These are phyloP conservation scores for Cotesia typhae DNA, from an alignment of 1,140 invertebrate species.

Conservation along the genomic window DNA sequence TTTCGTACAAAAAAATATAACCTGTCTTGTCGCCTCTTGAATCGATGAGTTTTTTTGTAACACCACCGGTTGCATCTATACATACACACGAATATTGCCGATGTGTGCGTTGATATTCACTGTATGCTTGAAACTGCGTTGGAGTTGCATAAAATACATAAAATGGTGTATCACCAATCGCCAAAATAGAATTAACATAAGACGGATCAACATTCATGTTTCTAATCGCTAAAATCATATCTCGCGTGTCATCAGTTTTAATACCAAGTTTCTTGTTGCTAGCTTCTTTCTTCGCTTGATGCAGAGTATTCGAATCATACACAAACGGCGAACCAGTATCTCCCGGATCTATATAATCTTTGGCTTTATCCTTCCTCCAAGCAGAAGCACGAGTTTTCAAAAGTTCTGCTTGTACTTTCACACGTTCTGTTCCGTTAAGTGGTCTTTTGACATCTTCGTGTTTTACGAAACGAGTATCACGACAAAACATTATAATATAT, in stretches of 20 bases:
- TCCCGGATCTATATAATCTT: neutral
- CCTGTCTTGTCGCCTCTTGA: too few relatives aligned
- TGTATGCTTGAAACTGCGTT: neutral
- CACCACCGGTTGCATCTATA: constrained; percentile 27
- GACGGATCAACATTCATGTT: neutral
- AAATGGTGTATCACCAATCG: constrained; percentile 25
- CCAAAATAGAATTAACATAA: constrained; percentile 26
- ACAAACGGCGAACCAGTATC: constrained; percentile 16
- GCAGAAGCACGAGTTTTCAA: neutral
- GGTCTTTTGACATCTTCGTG: constrained; percentile 18
- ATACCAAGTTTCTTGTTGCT: constrained; percentile 11
- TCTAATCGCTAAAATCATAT: constrained; percentile 3
- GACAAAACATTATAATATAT: neutral
- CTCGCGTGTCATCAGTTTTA: constrained; percentile 1
- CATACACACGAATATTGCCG: neutral
- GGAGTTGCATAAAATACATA: constrained; percentile 24
- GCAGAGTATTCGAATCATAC: neutral
- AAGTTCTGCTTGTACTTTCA: constrained; percentile 4
- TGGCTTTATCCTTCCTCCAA: constrained; percentile 9
- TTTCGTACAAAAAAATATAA: too few relatives aligned
- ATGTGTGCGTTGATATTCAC: neutral
- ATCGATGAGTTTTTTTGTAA: too few relatives aligned
- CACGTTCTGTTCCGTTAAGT: neutral
- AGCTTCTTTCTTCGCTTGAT: constrained; percentile 18
- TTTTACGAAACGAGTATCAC: constrained; percentile 5